Percentiles rank a stretch among this genome's conserved stretches.
These are phyloP conservation scores for Contarinia nasturtii DNA, from an alignment of 1,140 invertebrate species.

Conservation along the genomic window DNA sequence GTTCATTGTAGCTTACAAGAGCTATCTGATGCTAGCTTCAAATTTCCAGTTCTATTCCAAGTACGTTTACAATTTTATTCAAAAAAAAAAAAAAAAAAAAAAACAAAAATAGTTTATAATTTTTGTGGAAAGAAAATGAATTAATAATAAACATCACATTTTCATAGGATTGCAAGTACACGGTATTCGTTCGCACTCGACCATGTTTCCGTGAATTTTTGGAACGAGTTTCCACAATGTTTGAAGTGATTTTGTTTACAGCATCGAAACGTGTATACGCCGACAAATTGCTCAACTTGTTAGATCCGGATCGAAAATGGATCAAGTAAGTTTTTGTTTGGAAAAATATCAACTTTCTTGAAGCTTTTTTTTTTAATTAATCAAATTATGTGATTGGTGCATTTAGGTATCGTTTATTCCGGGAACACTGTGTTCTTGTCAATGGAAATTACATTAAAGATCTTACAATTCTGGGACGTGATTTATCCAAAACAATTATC, in stretches of 20 bases:
- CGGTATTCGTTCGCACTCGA: conserved; percentile 79
- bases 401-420: conserved; percentile 45
- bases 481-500: conserved; percentile 80
- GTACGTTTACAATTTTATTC: too few species aligned
- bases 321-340: conserved; percentile 53
- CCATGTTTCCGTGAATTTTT: conserved; percentile 86
- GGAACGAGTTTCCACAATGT: conserved; percentile 69
- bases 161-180: conserved; percentile 25
- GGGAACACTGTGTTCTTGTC: conserved; percentile 89
- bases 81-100: too few species aligned
- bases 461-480: conserved; percentile 77
- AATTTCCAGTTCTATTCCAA: conserved; percentile 88
- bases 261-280: conserved; percentile 92
- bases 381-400: conserved; percentile 18
- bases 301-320: conserved; percentile 74
- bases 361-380: background rate
- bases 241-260: conserved; percentile 92
- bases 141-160: background rate
- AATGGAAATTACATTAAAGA: conserved; percentile 97
- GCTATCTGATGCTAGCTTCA: conserved; percentile 77
- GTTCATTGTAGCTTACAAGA: conserved; percentile 91
- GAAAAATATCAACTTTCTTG: background rate
- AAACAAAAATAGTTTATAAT: too few species aligned
- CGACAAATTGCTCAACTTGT: conserved; percentile 79
- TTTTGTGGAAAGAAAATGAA: too few species aligned